Evolutionary conservation across 2,113 vertebrate genomes (phyloP).

Genomic region (Corythoichthys intestinalis): DNA sequence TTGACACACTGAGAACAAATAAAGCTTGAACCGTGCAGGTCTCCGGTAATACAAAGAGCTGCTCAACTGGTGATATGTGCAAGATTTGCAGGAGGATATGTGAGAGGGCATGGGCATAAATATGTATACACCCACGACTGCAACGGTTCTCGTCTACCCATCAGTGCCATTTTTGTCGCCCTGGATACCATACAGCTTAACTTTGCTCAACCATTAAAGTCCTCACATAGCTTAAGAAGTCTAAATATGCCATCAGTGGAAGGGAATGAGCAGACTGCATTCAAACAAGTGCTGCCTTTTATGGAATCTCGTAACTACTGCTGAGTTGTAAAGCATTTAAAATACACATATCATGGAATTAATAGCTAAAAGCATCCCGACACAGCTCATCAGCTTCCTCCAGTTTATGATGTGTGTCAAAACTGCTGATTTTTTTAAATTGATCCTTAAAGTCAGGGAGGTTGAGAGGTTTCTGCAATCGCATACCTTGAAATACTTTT

Average conservation of each 20-base stretch:
- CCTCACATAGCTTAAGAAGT: slow-evolving; percentile 14
- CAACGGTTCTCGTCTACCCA: slow-evolving; percentile 61
- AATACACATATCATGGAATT: not conserved
- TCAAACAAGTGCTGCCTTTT: not conserved
- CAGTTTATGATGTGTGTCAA: slow-evolving; percentile 67
- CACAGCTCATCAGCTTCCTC: slow-evolving; percentile 19
- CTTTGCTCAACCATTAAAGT: slow-evolving; percentile 42
- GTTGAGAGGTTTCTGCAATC: slow-evolving; percentile 56
- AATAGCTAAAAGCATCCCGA: not conserved
- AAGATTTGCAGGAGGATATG: slow-evolving; percentile 63
- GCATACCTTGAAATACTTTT: slow-evolving; percentile 48
- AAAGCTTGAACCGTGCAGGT: slow-evolving; percentile 60
- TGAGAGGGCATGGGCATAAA: slow-evolving; percentile 66
- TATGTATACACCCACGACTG: slow-evolving; percentile 68
- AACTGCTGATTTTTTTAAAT: slow-evolving; percentile 67
- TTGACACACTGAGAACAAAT: slow-evolving; percentile 52
- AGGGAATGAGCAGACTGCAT: not conserved
- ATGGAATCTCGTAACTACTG: not conserved
- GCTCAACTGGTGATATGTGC: slow-evolving; percentile 52
- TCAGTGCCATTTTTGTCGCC: slow-evolving; percentile 50
- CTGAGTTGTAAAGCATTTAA: not conserved
- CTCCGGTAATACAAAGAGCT: slow-evolving; percentile 66
- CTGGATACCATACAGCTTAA: slow-evolving; percentile 25
- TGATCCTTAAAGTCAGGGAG: slow-evolving; percentile 56
- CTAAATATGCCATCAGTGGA: not conserved